These are phyloP conservation scores for Caenorhabditis briggsae DNA, from an alignment of 1,140 invertebrate genomes.

Conservation along the genomic window DNA sequence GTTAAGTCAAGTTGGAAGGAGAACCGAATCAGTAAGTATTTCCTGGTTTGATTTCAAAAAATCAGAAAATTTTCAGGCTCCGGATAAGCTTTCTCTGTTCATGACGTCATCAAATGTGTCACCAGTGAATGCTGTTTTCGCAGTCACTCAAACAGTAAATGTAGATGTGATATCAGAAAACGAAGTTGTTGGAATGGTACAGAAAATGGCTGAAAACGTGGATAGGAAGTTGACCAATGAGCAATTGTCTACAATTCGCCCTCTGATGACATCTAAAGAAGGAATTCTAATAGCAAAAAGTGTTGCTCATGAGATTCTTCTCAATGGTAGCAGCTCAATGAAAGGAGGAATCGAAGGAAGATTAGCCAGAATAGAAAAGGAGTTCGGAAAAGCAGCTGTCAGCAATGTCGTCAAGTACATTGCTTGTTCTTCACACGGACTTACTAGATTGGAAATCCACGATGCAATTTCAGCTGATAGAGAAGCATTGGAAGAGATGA, in stretches of 20 bases:
- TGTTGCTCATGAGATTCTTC: slow-evolving; percentile 62
- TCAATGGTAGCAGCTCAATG: slow-evolving; percentile 18
- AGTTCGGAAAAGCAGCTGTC: slow-evolving; percentile 49
- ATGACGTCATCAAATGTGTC: slow-evolving; percentile 55
- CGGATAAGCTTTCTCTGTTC: slow-evolving; percentile 50
- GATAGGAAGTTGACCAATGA: slow-evolving; percentile 65
- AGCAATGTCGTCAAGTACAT: slow-evolving; percentile 50
- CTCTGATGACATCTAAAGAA: slow-evolving; percentile 56
- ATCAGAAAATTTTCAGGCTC: slow-evolving; percentile 49
- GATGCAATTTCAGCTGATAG: slow-evolving; percentile 58
- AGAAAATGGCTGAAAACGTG: slow-evolving; percentile 56
- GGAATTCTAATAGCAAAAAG: slow-evolving; percentile 58
- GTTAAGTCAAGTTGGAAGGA: slow-evolving; percentile 58
- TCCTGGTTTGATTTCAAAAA: not conserved
- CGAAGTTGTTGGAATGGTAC: slow-evolving; percentile 66
- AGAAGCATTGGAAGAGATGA: slow-evolving; percentile 45
- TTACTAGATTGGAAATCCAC: slow-evolving; percentile 61
- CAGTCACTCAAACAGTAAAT: slow-evolving; percentile 61
- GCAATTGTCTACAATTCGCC: slow-evolving; percentile 62
- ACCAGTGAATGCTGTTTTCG: slow-evolving; percentile 59
- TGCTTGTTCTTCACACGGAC: slow-evolving; percentile 57
- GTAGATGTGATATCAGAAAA: slow-evolving; percentile 54
- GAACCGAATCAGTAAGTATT: slow-evolving; percentile 50
- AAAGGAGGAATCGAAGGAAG: slow-evolving; percentile 54
- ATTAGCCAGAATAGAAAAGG: slow-evolving; percentile 51